Evolutionary conservation across 2,888 invertebrate genomes (phyloP).

Genomic region (Crocallis elinguaria): DNA sequence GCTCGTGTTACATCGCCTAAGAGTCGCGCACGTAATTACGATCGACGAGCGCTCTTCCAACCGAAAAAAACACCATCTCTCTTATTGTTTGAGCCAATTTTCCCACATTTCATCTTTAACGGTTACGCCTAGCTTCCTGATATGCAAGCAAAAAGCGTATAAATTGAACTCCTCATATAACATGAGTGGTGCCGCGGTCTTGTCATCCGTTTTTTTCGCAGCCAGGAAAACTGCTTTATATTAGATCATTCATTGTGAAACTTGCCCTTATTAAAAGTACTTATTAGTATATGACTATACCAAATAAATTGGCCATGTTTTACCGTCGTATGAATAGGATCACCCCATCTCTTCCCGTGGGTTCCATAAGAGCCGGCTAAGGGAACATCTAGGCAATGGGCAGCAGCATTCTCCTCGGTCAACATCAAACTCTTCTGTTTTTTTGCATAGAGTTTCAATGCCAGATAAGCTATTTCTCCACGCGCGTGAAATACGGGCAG

Average conservation of each 20-base stretch:
- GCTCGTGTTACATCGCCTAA: constrained; percentile 61
- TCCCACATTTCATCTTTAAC: constrained; percentile 83
- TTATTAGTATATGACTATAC: too few species aligned
- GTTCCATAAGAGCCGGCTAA: too few species aligned
- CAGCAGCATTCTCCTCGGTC: too few species aligned
- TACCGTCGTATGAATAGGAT: too few species aligned
- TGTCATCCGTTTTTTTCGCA: constrained; percentile 51
- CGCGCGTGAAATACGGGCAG: too few species aligned
- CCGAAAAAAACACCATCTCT: constrained; percentile 77
- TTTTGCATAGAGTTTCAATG: too few species aligned
- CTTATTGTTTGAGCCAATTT: constrained; percentile 74
- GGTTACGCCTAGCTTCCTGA: constrained; percentile 79
- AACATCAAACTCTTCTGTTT: too few species aligned
- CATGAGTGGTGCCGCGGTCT: constrained; percentile 48
- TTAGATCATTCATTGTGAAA: constrained; percentile 57
- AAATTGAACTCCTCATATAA: constrained; percentile 75
- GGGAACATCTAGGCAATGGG: too few species aligned
- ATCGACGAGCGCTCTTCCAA: constrained; percentile 79
- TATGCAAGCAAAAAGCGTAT: constrained; percentile 73
- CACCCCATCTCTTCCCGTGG: too few species aligned
- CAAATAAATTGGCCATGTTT: too few species aligned
- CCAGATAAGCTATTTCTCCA: too few species aligned
- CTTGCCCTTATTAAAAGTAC: constrained; percentile 44
- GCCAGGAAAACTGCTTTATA: constrained; percentile 55
- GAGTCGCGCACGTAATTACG: constrained; percentile 73